A percentile compares a stretch with the other conserved stretches of the same genome.
phyloP scores from a whole-genome alignment of 2,797 vertebrate genomes.

The Tapera naevia region DNA sequence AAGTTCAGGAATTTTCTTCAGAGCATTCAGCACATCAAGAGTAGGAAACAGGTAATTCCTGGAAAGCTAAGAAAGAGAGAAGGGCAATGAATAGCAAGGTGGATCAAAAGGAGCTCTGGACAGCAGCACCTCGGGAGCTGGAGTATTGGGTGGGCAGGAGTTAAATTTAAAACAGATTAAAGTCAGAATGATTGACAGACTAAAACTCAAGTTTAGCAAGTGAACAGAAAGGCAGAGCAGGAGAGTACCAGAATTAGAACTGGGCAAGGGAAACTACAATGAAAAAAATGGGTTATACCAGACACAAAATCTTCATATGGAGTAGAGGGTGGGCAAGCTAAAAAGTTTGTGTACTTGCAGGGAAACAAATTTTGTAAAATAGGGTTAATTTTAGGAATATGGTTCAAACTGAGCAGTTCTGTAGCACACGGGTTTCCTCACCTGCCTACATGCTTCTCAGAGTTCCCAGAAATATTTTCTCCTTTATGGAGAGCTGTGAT shows the following conservation, averaged over 20 bases:
- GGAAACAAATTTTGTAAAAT: neutral
- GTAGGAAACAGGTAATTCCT: neutral
- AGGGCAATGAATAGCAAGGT: neutral
- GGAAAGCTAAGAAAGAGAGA: neutral
- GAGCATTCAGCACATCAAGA: neutral
- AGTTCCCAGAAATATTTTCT: neutral
- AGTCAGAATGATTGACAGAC: neutral
- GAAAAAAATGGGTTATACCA: neutral
- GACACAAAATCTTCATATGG: neutral
- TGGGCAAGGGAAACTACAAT: neutral
- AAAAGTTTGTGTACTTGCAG: neutral
- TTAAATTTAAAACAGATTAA: neutral
- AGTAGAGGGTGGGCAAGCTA: neutral
- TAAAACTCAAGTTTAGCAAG: conserved; percentile 18
- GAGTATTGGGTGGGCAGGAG: neutral
- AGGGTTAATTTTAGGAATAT: neutral
- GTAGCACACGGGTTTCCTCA: neutral
- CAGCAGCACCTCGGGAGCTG: neutral
- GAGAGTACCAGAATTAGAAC: neutral
- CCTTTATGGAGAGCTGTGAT: neutral
- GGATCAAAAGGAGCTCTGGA: neutral
- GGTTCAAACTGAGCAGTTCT: neutral
- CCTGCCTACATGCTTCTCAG: neutral
- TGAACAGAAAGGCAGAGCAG: neutral
- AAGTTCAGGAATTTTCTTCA: neutral